Evolutionary conservation across 2,797 vertebrate genomes (phyloP).

Genomic region (Myotis vivesi): DNA sequence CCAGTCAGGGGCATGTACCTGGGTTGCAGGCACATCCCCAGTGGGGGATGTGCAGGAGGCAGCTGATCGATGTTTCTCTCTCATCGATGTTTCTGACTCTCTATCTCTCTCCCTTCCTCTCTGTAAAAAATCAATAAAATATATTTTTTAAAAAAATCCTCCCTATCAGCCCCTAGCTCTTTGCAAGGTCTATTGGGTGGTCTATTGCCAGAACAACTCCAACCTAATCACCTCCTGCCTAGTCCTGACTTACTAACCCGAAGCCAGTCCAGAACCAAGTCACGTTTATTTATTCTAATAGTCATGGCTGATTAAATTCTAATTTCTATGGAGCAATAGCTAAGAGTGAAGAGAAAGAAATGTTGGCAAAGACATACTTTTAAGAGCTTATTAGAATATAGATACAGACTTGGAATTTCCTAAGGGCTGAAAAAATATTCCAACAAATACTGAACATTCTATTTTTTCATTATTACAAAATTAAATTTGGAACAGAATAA

Average conservation of each 20-base stretch:
- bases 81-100: no score
- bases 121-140: no score
- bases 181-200: neutral
- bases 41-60: no score
- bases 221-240: neutral
- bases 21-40: no score
- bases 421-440: conserved; percentile 16
- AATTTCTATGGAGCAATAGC: neutral
- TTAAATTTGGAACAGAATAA: conserved; percentile 58
- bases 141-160: neutral
- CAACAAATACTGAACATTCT: neutral
- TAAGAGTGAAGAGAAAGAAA: conserved; percentile 9
- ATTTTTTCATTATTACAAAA: conserved; percentile 45
- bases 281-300: neutral
- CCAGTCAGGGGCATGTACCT: no score
- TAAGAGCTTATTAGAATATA: conserved; percentile 42
- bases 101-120: no score
- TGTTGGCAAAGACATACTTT: conserved; percentile 8
- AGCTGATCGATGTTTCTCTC: no score
- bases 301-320: neutral
- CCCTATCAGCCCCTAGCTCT: neutral
- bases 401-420: neutral
- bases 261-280: neutral
- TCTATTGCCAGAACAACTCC: neutral
- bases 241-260: neutral